These are phyloP conservation scores for Dusona sp. DNA, from an alignment of 2,888 invertebrate genomes.

Conservation along the genomic window DNA sequence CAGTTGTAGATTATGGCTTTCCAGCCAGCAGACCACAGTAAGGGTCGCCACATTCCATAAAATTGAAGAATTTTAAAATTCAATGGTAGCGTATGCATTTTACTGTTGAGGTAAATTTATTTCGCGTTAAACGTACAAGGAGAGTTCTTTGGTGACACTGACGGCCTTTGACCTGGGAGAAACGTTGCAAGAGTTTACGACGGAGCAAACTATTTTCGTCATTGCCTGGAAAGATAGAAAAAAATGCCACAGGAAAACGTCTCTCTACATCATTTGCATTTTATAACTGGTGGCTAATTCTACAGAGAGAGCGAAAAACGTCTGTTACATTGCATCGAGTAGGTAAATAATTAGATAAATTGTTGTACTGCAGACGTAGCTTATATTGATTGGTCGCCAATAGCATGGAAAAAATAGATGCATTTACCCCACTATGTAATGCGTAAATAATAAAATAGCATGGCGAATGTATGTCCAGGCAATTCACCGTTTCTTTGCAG, in stretches of 20 bases:
- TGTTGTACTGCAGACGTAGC: background rate
- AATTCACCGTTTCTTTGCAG: background rate
- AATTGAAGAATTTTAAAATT: constrained; percentile 41
- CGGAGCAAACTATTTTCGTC: background rate
- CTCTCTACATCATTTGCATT: constrained; percentile 1
- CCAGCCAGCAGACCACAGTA: constrained; percentile 6
- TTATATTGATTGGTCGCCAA: background rate
- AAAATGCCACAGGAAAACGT: background rate
- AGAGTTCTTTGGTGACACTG: background rate
- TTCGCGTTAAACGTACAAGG: too few species aligned
- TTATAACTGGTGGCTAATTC: background rate
- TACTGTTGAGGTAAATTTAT: background rate
- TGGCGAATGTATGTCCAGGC: background rate
- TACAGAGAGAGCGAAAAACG: background rate
- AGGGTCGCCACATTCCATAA: constrained; percentile 31
- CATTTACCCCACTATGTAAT: background rate
- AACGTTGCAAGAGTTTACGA: background rate
- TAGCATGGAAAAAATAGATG: background rate
- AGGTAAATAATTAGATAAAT: background rate
- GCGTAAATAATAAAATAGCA: background rate
- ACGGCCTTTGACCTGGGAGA: background rate
- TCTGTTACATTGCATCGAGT: background rate
- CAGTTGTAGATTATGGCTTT: constrained; percentile 27
- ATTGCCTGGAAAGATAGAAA: background rate
- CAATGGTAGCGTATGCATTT: constrained; percentile 35